phyloP scores from a whole-genome alignment of 1,140 invertebrate species.

The Sycophila sp. region DNA sequence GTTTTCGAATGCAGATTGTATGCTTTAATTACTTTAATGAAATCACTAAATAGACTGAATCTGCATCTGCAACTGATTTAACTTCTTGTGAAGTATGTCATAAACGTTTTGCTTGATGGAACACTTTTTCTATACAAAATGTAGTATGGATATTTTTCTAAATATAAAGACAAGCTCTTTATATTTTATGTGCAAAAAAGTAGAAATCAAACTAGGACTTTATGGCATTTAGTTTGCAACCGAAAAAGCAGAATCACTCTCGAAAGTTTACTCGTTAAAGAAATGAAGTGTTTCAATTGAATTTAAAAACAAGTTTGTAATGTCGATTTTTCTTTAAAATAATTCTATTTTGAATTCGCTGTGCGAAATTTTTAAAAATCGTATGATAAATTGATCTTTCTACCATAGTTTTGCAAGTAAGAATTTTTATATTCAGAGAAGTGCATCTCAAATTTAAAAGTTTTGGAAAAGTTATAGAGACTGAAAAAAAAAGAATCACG shows the following conservation, averaged over 20 bases:
- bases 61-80: not conserved
- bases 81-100: no score
- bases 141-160: not conserved
- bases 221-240: no score
- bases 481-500: not conserved
- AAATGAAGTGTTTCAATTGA: no score
- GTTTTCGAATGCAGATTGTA: no score
- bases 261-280: no score
- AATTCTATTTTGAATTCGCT: not conserved
- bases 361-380: not conserved
- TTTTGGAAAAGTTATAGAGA: not conserved
- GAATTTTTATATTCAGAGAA: not conserved
- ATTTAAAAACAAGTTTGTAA: no score
- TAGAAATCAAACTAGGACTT: not conserved
- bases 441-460: conserved; percentile 17
- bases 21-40: no score
- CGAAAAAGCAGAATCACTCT: no score
- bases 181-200: not conserved
- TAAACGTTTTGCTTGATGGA: no score
- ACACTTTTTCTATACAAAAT: not conserved
- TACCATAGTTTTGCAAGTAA: not conserved
- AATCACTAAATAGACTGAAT: not conserved
- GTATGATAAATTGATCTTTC: not conserved
- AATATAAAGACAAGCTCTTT: not conserved
- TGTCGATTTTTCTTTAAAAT: no score